Conservation (phyloP, 2,888 invertebrate species). For the Sacculina carcini region DNA sequence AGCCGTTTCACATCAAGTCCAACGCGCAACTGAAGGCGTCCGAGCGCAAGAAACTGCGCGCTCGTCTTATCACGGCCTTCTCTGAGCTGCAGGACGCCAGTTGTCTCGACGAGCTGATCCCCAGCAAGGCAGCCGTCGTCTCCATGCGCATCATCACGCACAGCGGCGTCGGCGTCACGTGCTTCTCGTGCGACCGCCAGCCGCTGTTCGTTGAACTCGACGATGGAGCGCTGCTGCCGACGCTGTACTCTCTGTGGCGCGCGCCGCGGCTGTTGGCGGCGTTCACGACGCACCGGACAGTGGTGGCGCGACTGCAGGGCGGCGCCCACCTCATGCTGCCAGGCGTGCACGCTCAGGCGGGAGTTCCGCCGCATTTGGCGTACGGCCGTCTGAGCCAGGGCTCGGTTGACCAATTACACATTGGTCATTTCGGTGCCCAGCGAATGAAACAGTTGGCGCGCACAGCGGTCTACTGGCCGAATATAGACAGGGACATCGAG, state of each 20-base stretch:
- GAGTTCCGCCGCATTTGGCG: slow-evolving; percentile 13
- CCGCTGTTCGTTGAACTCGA: slow-evolving; percentile 48
- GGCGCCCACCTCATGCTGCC: slow-evolving; percentile 54
- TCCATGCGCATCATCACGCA: slow-evolving; percentile 32
- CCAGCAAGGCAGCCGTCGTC: slow-evolving; percentile 42
- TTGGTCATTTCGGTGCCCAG: too few relatives aligned
- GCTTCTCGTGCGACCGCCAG: slow-evolving; percentile 43
- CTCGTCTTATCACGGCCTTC: slow-evolving; percentile 36
- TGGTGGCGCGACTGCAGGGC: slow-evolving; percentile 28
- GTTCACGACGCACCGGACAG: slow-evolving; percentile 40
- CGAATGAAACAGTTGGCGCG: too few relatives aligned
- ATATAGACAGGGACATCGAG: too few relatives aligned
- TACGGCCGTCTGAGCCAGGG: slow-evolving; percentile 23
- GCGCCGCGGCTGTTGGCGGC: slow-evolving; percentile 33
- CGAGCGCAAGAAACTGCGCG: slow-evolving; percentile 42
- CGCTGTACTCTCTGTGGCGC: slow-evolving; percentile 54
- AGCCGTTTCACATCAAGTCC: slow-evolving; percentile 54
- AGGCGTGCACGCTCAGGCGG: slow-evolving; percentile 27
- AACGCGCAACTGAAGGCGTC: slow-evolving; percentile 45
- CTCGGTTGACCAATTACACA: too few relatives aligned
- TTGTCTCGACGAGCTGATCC: slow-evolving; percentile 32
- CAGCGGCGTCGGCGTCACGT: slow-evolving; percentile 32
- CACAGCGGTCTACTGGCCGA: too few relatives aligned
- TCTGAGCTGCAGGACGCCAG: slow-evolving; percentile 35
- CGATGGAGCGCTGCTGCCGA: slow-evolving; percentile 34